Percentiles rank a stretch among this genome's conserved stretches.
phyloP scores from a whole-genome alignment of 2,113 vertebrate genomes.

The Chauna torquata region DNA sequence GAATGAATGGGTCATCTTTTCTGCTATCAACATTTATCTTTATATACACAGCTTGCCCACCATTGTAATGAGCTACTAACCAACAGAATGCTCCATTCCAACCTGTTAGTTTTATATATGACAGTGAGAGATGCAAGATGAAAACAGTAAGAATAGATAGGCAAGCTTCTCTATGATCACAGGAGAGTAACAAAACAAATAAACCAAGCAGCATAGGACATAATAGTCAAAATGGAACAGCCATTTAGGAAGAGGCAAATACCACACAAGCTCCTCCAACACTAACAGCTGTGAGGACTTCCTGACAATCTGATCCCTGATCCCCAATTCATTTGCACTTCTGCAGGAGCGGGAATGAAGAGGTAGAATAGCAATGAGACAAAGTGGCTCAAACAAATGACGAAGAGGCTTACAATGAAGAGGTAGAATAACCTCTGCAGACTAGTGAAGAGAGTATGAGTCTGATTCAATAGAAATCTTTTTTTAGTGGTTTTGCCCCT shows the following conservation, averaged over 20 bases:
- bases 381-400: too few species aligned
- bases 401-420: too few species aligned
- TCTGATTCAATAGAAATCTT: neutral
- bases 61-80: neutral
- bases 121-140: neutral
- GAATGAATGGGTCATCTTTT: neutral
- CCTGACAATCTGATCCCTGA: neutral
- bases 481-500: neutral
- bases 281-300: neutral
- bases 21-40: neutral
- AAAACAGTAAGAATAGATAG: neutral
- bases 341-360: neutral
- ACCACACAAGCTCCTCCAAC: neutral
- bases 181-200: neutral
- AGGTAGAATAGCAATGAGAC: neutral
- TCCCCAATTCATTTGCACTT: neutral
- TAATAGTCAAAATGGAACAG: neutral
- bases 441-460: neutral
- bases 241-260: neutral
- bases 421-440: neutral
- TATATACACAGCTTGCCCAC: neutral
- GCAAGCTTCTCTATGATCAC: neutral
- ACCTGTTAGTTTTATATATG: neutral
- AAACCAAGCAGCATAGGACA: neutral
- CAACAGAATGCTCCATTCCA: neutral